A percentile compares a stretch with the other conserved stretches of the same genome.
Evolutionary conservation across 2,797 vertebrate genomes (phyloP).

Genomic region (Limnodromus scolopaceus): DNA sequence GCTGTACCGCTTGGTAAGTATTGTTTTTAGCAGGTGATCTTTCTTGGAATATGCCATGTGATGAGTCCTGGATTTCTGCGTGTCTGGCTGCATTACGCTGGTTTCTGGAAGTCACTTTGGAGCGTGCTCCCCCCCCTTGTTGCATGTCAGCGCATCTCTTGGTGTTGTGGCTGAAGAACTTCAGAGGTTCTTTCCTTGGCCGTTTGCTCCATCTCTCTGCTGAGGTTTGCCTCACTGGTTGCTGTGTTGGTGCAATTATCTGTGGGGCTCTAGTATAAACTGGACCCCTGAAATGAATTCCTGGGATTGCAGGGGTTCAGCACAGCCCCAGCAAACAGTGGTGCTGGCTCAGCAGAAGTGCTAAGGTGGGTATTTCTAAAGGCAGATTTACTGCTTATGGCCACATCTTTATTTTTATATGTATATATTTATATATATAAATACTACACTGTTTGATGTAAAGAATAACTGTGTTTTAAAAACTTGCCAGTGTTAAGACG

Average conservation of each 20-base stretch:
- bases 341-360: background rate
- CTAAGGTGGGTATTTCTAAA: background rate
- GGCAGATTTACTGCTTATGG: background rate
- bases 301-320: background rate
- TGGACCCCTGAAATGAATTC: background rate
- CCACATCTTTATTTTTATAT: no score
- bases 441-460: background rate
- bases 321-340: background rate
- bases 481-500: background rate
- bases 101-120: background rate
- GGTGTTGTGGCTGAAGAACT: background rate
- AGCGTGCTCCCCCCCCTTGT: accelerated
- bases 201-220: background rate
- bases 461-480: background rate
- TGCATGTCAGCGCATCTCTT: background rate
- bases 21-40: background rate
- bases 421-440: no score
- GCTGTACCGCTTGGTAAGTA: background rate
- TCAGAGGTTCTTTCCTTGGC: background rate
- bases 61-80: background rate
- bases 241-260: no score
- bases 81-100: background rate
- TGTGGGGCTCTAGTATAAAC: background rate
- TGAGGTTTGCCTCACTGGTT: background rate
- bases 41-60: background rate